These are phyloP conservation scores for Cryptotis parvus DNA, from an alignment of 2,113 vertebrate genomes.

Conservation along the genomic window DNA sequence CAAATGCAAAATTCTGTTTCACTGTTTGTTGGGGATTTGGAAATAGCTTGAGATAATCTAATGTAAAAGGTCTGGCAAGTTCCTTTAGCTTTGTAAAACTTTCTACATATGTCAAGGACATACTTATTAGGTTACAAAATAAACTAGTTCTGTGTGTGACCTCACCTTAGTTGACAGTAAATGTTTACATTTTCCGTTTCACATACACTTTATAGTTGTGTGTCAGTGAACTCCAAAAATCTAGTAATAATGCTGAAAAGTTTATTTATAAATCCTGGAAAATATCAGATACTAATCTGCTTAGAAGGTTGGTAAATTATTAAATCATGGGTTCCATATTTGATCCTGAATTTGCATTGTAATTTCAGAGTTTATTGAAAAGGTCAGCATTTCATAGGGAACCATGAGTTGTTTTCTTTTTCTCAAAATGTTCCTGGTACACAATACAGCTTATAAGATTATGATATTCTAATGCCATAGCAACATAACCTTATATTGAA, in stretches of 20 bases:
- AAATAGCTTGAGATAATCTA: slow-evolving; percentile 68
- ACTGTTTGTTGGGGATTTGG: slow-evolving; percentile 57
- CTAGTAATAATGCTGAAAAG: neutral
- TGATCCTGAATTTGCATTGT: slow-evolving; percentile 40
- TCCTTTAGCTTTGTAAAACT: slow-evolving; percentile 30
- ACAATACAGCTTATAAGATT: slow-evolving; percentile 30
- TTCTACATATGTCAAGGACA: slow-evolving; percentile 41
- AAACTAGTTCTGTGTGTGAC: neutral
- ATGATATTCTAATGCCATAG: slow-evolving; percentile 50
- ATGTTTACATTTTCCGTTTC: slow-evolving; percentile 56
- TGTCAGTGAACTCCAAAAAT: slow-evolving; percentile 41
- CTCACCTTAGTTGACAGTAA: slow-evolving; percentile 57
- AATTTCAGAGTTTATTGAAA: neutral
- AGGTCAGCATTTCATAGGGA: neutral
- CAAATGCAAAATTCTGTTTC: slow-evolving; percentile 64
- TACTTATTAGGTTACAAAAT: slow-evolving; percentile 9
- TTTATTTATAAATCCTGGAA: slow-evolving; percentile 3
- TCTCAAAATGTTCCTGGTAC: slow-evolving; percentile 54
- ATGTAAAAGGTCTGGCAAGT: slow-evolving; percentile 61
- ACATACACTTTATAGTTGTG: neutral
- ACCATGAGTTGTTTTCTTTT: slow-evolving; percentile 33
- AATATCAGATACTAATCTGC: neutral
- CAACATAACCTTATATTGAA: slow-evolving; percentile 53
- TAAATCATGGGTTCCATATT: slow-evolving; percentile 13
- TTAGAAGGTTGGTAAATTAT: slow-evolving; percentile 7